These are phyloP conservation scores for Dasyprocta punctata DNA, from an alignment of 2,113 vertebrate genomes.

Conservation along the genomic window DNA sequence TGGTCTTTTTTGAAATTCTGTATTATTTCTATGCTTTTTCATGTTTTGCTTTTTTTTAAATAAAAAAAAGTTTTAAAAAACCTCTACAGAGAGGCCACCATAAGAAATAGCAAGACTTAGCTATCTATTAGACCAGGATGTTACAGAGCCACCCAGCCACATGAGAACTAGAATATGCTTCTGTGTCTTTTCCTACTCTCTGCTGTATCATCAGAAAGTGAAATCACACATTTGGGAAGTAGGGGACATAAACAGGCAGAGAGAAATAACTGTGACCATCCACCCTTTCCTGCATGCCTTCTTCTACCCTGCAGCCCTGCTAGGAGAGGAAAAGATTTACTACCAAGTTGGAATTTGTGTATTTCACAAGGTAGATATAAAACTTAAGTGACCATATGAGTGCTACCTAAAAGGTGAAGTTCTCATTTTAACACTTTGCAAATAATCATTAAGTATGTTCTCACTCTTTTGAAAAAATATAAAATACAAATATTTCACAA, in stretches of 20 bases:
- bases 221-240: not conserved
- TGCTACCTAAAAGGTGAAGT: not conserved
- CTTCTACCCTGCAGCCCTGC: not conserved
- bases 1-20: no score
- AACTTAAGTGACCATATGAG: not conserved
- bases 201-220: not conserved
- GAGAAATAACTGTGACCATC: not conserved
- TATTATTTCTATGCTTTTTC: no score
- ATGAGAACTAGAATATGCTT: not conserved
- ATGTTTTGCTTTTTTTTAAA: no score
- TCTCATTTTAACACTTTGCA: not conserved
- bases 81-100: not conserved
- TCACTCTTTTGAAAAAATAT: not conserved
- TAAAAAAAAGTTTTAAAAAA: no score
- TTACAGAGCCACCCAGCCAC: not conserved
- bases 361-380: not conserved
- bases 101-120: not conserved
- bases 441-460: not conserved
- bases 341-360: not conserved
- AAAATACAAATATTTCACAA: not conserved
- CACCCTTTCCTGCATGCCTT: not conserved
- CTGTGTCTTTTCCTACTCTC: not conserved
- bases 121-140: not conserved
- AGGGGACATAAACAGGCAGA: not conserved
- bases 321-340: not conserved